Conservation (phyloP, 2,888 invertebrate species). For the Hemithea aestivaria region DNA sequence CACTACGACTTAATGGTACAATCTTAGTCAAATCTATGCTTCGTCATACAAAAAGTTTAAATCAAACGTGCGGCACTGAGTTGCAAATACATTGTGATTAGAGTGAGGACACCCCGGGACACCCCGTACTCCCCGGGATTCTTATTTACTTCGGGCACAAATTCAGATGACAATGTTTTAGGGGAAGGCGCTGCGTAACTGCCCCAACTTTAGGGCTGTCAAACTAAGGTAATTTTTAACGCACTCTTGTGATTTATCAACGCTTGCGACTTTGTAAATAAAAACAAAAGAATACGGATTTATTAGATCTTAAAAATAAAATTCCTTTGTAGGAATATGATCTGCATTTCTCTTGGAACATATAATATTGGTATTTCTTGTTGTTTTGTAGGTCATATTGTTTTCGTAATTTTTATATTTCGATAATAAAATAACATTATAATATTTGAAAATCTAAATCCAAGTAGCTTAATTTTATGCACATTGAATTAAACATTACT, state of each 20-base stretch:
- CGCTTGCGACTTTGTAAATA: not conserved
- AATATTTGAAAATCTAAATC: too few species aligned
- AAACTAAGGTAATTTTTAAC: slow-evolving; percentile 18
- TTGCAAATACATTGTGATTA: slow-evolving; percentile 19
- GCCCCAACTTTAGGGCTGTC: slow-evolving; percentile 62
- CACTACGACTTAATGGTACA: too few species aligned
- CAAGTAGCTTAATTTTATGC: too few species aligned
- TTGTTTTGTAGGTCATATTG: too few species aligned
- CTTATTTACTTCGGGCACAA: slow-evolving; percentile 79
- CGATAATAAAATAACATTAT: too few species aligned
- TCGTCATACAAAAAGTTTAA: not conserved
- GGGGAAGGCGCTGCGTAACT: slow-evolving; percentile 75
- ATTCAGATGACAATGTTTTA: slow-evolving; percentile 80
- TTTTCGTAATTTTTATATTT: too few species aligned
- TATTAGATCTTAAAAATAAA: too few species aligned
- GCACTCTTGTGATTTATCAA: not conserved
- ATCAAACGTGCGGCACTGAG: slow-evolving; percentile 7
- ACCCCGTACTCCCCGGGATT: slow-evolving; percentile 67
- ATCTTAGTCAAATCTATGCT: too few species aligned
- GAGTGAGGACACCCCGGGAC: slow-evolving; percentile 18
- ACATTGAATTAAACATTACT: too few species aligned
- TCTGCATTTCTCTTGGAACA: too few species aligned
- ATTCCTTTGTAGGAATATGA: too few species aligned
- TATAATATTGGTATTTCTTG: not conserved
- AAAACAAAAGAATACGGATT: not conserved